Evolutionary conservation across 2,113 vertebrate species (phyloP), one percentile per base, ranked within the genome.

Genomic region (Perccottus glenii): DNA sequence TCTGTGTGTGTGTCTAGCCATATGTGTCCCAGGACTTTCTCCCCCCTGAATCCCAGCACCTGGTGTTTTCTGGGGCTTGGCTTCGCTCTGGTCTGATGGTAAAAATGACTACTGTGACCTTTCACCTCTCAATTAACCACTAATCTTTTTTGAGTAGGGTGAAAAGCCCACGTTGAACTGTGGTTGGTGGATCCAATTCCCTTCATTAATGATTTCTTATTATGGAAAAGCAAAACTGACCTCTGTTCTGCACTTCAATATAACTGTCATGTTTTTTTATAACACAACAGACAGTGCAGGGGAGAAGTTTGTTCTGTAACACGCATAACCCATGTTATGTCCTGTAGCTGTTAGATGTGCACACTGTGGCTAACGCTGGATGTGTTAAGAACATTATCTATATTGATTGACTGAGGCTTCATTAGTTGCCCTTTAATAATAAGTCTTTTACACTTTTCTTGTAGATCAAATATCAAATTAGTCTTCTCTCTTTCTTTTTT

Each of bases 31-130:
- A 90, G 92, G 90, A 90, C 63, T 71, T 88, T 78, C 81, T 88
- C 56, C 75, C 85, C 84, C 64, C 81, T 87, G 91, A 93, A 73
- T 77, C 90, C 78, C 91, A 90, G 81, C 88, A 90, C 70, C 86
- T 91, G 81, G 68, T 85, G 80, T 89, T 89, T 73, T 86, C 87
- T 66, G 88, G 90, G 84, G 83, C 89, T 77, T 74, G 76, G 63
- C 88, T 90, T 75, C 77, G 80, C 67, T 85, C 81, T 45, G 65
- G 81, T 85, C 75, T 86, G 47, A 90, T 84, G 92, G 91, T 92
- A 92, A 93, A 55, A 92, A 85, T 63, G 70, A 72, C 70, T 62
- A 75, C 65, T 44, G 48, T 81, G 67, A 61, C 64, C 58, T 75
- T 73, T 50, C 64, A 73, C 64, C 57, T 67, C 57, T 60, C 10